These are phyloP conservation scores for Muricea muricata DNA, from an alignment of 92 coral and sea anemone genomes.

Conservation along the genomic window DNA sequence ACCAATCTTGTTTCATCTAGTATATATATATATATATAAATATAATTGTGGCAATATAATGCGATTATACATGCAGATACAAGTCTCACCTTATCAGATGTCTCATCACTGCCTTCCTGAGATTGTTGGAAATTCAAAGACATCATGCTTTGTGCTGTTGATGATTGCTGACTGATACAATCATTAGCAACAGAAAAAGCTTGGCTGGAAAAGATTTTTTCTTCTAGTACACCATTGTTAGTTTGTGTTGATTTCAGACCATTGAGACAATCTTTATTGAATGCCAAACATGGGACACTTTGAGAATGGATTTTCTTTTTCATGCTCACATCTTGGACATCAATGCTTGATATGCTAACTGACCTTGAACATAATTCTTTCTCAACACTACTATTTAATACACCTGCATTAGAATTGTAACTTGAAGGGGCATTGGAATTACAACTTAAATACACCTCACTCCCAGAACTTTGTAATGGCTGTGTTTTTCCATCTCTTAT, in stretches of 20 bases:
- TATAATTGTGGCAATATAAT: background rate
- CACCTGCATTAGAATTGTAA: background rate
- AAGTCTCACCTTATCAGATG: slow-evolving; percentile 29
- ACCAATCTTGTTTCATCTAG: no score
- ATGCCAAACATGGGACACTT: slow-evolving; percentile 45
- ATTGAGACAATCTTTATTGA: slow-evolving; percentile 12
- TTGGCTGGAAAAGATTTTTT: slow-evolving; percentile 3
- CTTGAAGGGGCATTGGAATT: background rate
- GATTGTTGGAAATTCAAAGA: slow-evolving; percentile 8
- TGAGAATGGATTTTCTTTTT: slow-evolving; percentile 22
- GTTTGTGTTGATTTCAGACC: slow-evolving; percentile 7
- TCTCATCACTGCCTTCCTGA: background rate
- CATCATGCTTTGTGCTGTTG: slow-evolving; percentile 46
- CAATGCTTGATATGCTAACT: slow-evolving; percentile 42
- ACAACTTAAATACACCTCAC: slow-evolving; percentile 33
- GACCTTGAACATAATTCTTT: slow-evolving; percentile 22
- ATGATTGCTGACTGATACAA: slow-evolving; percentile 5
- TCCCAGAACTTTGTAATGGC: slow-evolving; percentile 11
- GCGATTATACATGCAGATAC: background rate
- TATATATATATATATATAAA: background rate
- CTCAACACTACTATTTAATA: background rate
- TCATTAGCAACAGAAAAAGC: background rate
- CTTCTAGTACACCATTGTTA: background rate
- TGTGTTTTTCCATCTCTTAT: background rate
- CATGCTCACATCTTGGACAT: slow-evolving; percentile 32